phyloP scores from a whole-genome alignment of 2,888 invertebrate genomes.

The Pristionchus fissidentatus region DNA sequence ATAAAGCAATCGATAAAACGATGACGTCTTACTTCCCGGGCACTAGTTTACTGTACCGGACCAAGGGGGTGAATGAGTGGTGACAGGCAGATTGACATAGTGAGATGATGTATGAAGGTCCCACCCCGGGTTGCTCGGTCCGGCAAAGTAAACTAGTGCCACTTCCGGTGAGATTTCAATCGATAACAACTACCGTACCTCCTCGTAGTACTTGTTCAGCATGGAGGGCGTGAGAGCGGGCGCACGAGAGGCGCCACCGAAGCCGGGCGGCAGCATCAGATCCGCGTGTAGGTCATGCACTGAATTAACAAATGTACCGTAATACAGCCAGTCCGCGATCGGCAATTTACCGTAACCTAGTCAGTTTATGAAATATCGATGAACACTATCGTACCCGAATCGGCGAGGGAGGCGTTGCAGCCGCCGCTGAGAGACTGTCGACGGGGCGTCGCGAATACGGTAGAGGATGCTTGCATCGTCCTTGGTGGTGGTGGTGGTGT shows the following conservation, averaged over 20 bases:
- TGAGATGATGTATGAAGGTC: background rate
- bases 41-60: no score
- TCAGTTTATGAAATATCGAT: background rate
- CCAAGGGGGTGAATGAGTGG: background rate
- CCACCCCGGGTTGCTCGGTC: no score
- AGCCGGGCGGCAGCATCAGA: background rate
- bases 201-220: slow-evolving; percentile 46
- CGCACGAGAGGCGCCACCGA: background rate
- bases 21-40: background rate
- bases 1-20: no score
- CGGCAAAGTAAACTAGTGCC: no score
- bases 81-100: background rate
- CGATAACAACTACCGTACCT: background rate
- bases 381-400: background rate
- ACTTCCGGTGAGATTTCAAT: background rate
- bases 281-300: slow-evolving; percentile 9
- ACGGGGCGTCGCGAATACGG: background rate
- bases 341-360: background rate
- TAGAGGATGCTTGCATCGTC: slow-evolving; percentile 3
- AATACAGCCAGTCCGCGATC: background rate
- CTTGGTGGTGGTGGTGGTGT: background rate
- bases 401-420: background rate
- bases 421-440: slow-evolving; percentile 3
- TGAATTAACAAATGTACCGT: no score
- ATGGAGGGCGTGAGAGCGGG: slow-evolving; percentile 11